phyloP scores from a whole-genome alignment of 1,140 invertebrate species.

The Tetragonula clypearis region DNA sequence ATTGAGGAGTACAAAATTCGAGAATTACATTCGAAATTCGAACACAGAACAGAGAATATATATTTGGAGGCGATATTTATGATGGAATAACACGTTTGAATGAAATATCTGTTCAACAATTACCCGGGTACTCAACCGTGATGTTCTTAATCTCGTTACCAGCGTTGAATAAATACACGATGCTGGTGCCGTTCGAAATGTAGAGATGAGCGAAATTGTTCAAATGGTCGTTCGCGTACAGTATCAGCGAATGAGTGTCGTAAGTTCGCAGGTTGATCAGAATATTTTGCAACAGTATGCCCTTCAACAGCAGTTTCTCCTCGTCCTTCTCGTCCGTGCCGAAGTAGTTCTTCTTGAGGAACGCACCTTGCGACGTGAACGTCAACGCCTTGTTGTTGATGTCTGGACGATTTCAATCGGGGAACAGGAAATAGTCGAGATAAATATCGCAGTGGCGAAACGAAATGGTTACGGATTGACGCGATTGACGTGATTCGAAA shows the following conservation, averaged over 20 bases:
- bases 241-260: constrained; percentile 89
- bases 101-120: constrained; percentile 2
- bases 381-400: constrained; percentile 94
- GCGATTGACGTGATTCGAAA: background rate
- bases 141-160: constrained; percentile 91
- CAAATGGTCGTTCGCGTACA: constrained; percentile 96
- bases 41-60: background rate
- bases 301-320: constrained; percentile 84
- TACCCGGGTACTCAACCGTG: constrained; percentile 86
- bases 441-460: background rate
- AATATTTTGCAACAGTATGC: constrained; percentile 90
- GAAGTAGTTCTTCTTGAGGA: constrained; percentile 89
- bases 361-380: constrained; percentile 91
- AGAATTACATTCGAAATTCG: background rate
- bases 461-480: background rate
- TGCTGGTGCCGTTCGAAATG: constrained; percentile 87
- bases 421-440: background rate
- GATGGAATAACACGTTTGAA: background rate
- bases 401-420: constrained; percentile 82
- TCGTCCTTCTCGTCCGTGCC: constrained; percentile 85
- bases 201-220: constrained; percentile 97
- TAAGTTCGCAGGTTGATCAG: constrained; percentile 94
- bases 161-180: constrained; percentile 93
- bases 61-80: background rate
- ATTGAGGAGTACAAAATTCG: background rate